These are phyloP conservation scores for Sipunculus nudus DNA, from an alignment of 2,888 invertebrate genomes.

Conservation along the genomic window DNA sequence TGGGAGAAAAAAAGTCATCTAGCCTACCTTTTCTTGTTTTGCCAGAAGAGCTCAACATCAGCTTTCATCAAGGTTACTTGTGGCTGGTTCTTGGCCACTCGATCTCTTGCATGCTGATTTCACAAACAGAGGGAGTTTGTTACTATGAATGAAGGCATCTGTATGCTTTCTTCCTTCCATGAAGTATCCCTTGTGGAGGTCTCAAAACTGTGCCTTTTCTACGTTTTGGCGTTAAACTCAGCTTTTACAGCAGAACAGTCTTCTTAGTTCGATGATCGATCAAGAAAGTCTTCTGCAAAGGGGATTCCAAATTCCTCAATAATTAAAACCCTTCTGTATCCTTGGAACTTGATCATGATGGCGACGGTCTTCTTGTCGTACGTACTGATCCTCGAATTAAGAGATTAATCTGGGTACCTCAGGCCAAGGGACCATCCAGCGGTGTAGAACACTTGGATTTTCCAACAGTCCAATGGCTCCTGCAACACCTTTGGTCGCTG, in stretches of 20 bases:
- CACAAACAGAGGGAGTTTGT: slow-evolving; percentile 1
- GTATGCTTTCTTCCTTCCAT: too few species aligned
- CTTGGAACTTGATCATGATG: too few species aligned
- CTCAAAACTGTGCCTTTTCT: too few species aligned
- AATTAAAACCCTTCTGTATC: not conserved
- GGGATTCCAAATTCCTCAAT: slow-evolving; percentile 8
- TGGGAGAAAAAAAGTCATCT: slow-evolving; percentile 3
- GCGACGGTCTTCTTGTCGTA: too few species aligned
- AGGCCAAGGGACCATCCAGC: too few species aligned
- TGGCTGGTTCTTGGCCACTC: not conserved
- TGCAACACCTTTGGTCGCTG: slow-evolving; percentile 11
- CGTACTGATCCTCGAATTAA: slow-evolving; percentile 2
- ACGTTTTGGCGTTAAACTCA: too few species aligned
- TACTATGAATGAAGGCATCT: too few species aligned
- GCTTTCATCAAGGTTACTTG: not conserved
- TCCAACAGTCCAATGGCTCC: slow-evolving; percentile 12
- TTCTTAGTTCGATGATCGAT: too few species aligned
- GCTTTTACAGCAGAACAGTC: too few species aligned
- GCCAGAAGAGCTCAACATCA: not conserved
- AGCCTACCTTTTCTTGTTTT: slow-evolving; percentile 2
- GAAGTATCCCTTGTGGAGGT: too few species aligned
- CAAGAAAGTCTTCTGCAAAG: not conserved
- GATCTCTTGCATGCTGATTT: not conserved
- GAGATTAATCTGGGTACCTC: not conserved
- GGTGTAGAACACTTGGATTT: not conserved